Percentiles rank a stretch among this genome's conserved stretches.
These are phyloP conservation scores for Drosophila busckii DNA, from an alignment of 1,140 invertebrate species.

Conservation along the genomic window DNA sequence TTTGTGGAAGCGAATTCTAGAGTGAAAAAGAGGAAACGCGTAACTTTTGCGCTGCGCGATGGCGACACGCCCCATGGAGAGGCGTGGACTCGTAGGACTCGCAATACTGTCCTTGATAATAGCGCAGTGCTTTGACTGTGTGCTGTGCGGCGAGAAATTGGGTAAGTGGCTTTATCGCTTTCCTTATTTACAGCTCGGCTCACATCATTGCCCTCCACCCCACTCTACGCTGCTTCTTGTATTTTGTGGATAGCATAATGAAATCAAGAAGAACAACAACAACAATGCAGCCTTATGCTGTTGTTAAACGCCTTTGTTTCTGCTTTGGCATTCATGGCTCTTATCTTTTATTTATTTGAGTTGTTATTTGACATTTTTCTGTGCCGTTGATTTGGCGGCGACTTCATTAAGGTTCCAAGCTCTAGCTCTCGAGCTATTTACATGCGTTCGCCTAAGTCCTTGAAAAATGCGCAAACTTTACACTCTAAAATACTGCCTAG, in stretches of 20 bases:
- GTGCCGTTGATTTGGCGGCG: constrained; percentile 40
- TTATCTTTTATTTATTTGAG: constrained; percentile 60
- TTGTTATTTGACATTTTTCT: constrained; percentile 58
- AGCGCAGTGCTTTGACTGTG: constrained; percentile 38
- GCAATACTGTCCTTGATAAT: constrained; percentile 43
- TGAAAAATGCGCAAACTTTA: constrained; percentile 53
- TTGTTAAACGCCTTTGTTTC: constrained; percentile 21
- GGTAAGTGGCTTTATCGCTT: constrained; percentile 55
- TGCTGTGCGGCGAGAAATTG: constrained; percentile 67
- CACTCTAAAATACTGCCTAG: constrained; percentile 37
- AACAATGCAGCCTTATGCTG: constrained; percentile 9
- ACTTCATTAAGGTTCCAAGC: constrained; percentile 50
- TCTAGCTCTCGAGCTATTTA: constrained; percentile 19
- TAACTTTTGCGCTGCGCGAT: too few relatives aligned
- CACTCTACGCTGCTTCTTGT: background rate
- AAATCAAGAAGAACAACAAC: constrained; percentile 14
- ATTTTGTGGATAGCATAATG: constrained; percentile 18
- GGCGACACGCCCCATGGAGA: constrained; percentile 14
- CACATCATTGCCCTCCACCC: constrained; percentile 19
- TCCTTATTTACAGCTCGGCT: constrained; percentile 42
- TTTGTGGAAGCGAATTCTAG: constrained; percentile 27
- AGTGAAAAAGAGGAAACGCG: too few relatives aligned
- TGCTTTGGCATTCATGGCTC: constrained; percentile 22
- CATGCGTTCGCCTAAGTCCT: constrained; percentile 46
- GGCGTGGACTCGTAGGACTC: constrained; percentile 17